Evolutionary conservation across 2,113 vertebrate species (phyloP), one percentile per base, ranked within the genome.

Genomic region (Hoplias malabaricus): DNA sequence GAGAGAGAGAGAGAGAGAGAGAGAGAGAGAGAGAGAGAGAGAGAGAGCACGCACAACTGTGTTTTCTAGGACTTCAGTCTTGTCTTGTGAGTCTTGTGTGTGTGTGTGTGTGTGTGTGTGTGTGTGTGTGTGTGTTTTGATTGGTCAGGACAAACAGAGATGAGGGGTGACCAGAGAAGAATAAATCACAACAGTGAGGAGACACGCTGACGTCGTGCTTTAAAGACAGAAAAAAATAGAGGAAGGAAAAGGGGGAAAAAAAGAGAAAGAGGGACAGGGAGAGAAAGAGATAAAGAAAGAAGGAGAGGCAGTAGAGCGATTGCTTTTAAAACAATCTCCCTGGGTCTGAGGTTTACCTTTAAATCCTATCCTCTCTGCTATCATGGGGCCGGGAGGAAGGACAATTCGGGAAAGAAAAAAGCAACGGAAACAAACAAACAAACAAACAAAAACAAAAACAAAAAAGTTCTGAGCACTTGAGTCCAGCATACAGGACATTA

Each of bases 321-420:
- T 92, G 88, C 90, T 91, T 88, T 94, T 93, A 94, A n/a, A 68
- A 94, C 93, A 92, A 93, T 93, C 93, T 95, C 94, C 95, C 94
- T 93, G 91, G 92, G 91, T 93, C 94, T 93, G 94, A 92, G 90
- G 92, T 85, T 94, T 94, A 94, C 93, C 93, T 94, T 94, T 94
- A 88, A 91, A 94, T 94, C 93, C 93, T 93, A 91, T 86, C 85
- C 84, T 88, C 84, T 88, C 87, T 88, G 80, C 88, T 89, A 90
- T 89, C 91, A 89, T 79, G 89, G 91, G 90, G 95, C 94, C 95
- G 94, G 59, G 86, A 89, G 89, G 86, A 89, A 95, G 95, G 96
- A 96, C 94, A 96, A 95, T 96, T 95, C 93, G 94, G 93, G 95
- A 94, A 96, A 80, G 85, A 88, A 88, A 89, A 90, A 84, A 53